phyloP scores from a whole-genome alignment of 2,113 vertebrate genomes.

The Motacilla tschutschensis region DNA sequence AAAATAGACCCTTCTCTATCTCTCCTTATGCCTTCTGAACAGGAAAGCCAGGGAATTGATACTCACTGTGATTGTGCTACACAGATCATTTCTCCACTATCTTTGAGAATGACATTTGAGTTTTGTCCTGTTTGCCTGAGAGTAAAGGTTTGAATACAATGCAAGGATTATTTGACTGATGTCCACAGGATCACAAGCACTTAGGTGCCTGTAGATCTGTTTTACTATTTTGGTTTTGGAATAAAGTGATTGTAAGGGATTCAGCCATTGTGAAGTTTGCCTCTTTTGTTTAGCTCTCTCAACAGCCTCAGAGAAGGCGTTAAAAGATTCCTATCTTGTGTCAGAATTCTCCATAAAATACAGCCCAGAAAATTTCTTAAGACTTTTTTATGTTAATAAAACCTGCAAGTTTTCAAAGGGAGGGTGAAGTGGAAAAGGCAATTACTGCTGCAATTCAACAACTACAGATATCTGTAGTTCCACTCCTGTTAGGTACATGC shows the following conservation, averaged over 20 bases:
- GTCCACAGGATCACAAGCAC: neutral
- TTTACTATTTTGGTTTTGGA: neutral
- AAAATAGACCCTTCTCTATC: neutral
- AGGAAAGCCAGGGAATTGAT: neutral
- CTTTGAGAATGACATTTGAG: neutral
- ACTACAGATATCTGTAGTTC: neutral
- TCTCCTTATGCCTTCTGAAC: neutral
- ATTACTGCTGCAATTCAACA: neutral
- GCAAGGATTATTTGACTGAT: neutral
- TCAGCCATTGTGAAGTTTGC: neutral
- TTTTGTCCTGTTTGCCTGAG: neutral
- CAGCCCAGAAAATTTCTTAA: conserved; percentile 14
- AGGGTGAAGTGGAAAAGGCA: conserved; percentile 10
- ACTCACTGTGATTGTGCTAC: neutral
- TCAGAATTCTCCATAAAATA: conserved; percentile 15
- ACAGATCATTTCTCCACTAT: neutral
- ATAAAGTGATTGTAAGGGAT: neutral
- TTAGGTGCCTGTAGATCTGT: neutral
- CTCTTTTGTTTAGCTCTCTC: neutral
- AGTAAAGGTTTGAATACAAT: neutral
- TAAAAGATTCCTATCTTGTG: conserved; percentile 6
- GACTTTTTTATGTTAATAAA: conserved; percentile 43
- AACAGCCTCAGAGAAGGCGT: neutral
- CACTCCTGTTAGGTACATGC: neutral
- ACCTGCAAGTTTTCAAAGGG: neutral